phyloP scores from a whole-genome alignment of 1,140 invertebrate species.

The Drosophila mojavensis region DNA sequence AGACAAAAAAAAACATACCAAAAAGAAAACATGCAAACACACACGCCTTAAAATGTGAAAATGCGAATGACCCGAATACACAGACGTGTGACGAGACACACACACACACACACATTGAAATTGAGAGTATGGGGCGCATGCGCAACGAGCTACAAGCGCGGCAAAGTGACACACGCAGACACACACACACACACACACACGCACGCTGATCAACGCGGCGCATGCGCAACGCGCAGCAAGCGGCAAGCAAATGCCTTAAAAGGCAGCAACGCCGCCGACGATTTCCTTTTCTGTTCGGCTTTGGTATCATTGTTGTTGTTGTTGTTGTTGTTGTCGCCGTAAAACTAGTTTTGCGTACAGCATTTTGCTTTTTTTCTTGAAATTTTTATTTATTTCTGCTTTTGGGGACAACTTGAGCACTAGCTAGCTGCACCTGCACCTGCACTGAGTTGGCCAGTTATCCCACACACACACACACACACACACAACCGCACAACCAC shows the following conservation, averaged over 20 bases:
- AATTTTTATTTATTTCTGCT: slow-evolving; percentile 28
- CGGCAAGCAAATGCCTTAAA: slow-evolving; percentile 30
- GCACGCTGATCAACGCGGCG: slow-evolving; percentile 61
- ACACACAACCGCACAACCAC: neutral
- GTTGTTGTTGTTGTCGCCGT: slow-evolving; percentile 34
- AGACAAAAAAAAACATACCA: slow-evolving; percentile 20
- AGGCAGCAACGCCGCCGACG: slow-evolving; percentile 66
- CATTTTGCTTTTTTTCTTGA: slow-evolving; percentile 15
- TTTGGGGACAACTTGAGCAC: slow-evolving; percentile 58
- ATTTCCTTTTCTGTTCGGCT: slow-evolving; percentile 71
- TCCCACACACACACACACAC: slow-evolving; percentile 15
- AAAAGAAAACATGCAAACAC: slow-evolving; percentile 60
- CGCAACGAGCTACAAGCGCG: slow-evolving; percentile 58
- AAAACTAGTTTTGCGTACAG: slow-evolving; percentile 68
- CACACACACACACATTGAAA: slow-evolving; percentile 46
- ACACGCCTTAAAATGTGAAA: slow-evolving; percentile 80
- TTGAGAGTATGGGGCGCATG: slow-evolving; percentile 71
- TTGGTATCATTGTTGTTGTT: too few species aligned
- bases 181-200: slow-evolving; percentile 20
- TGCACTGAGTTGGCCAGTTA: slow-evolving; percentile 64
- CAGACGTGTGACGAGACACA: slow-evolving; percentile 22
- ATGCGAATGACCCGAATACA: slow-evolving; percentile 80
- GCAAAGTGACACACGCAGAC: slow-evolving; percentile 5
- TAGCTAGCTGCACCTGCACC: slow-evolving; percentile 48
- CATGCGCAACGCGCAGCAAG: slow-evolving; percentile 27